phyloP scores from a whole-genome alignment of 2,888 invertebrate genomes.

The Euplexia lucipara region DNA sequence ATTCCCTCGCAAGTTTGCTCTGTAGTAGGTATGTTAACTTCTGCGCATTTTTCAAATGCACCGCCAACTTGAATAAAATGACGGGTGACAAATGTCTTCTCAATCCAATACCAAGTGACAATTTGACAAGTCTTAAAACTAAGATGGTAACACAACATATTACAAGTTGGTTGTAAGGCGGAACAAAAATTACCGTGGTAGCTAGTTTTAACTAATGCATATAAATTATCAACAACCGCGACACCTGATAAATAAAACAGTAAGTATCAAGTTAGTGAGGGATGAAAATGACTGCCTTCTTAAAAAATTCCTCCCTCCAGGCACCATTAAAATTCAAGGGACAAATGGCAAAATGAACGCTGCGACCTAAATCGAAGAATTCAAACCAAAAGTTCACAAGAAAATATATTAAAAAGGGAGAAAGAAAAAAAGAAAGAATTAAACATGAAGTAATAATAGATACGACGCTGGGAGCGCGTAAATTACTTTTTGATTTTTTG shows the following conservation, averaged over 20 bases:
- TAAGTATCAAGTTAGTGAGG: slow-evolving; percentile 32
- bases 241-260: slow-evolving; percentile 20
- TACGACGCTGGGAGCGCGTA: slow-evolving; percentile 45
- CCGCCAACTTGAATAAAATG: too few species aligned
- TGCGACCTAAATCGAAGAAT: slow-evolving; percentile 63
- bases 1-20: too few species aligned
- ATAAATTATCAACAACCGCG: slow-evolving; percentile 25
- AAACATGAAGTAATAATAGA: slow-evolving; percentile 52
- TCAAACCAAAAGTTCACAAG: slow-evolving; percentile 61
- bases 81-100: too few species aligned
- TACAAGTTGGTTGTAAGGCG: too few species aligned
- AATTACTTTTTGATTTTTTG: slow-evolving; percentile 63
- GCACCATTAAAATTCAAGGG: slow-evolving; percentile 66
- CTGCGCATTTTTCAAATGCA: too few species aligned
- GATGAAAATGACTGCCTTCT: slow-evolving; percentile 11
- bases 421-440: slow-evolving; percentile 39
- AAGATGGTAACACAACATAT: too few species aligned
- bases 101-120: too few species aligned
- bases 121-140: too few species aligned
- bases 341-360: slow-evolving; percentile 65
- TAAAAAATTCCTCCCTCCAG: slow-evolving; percentile 45
- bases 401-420: slow-evolving; percentile 47
- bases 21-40: too few species aligned
- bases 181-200: too few species aligned
- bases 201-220: background rate